phyloP scores from a whole-genome alignment of 2,113 vertebrate species.

The Canis aureus region DNA sequence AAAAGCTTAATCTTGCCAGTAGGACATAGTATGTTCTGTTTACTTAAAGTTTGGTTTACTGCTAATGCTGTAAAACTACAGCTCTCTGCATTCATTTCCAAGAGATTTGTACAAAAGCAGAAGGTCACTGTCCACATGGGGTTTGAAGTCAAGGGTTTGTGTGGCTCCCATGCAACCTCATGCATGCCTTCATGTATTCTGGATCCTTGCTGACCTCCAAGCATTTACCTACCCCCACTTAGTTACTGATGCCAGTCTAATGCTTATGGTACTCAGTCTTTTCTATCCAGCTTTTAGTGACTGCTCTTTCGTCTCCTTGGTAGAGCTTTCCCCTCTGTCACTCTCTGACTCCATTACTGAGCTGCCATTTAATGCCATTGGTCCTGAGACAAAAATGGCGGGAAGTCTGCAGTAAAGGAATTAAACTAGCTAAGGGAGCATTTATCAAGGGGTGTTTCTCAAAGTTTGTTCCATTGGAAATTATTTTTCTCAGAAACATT shows the following conservation, averaged over 20 bases:
- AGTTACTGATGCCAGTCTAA: background rate
- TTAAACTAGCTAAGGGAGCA: background rate
- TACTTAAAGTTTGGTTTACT: background rate
- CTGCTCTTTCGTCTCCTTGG: background rate
- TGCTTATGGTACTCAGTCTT: background rate
- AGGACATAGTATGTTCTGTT: background rate
- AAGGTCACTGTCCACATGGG: background rate
- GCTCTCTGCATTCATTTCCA: background rate
- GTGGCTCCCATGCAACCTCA: fast-evolving
- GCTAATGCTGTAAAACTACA: background rate
- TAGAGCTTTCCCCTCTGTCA: background rate
- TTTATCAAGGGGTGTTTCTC: background rate
- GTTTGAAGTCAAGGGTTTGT: background rate
- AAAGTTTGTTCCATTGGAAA: background rate
- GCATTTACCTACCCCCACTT: background rate
- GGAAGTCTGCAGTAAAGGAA: background rate
- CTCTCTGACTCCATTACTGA: background rate
- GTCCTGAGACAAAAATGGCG: background rate
- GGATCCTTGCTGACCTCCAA: background rate
- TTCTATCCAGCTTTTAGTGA: background rate
- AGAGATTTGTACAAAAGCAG: background rate
- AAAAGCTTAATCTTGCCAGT: background rate
- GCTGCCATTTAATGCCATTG: background rate
- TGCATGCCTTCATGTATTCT: background rate
- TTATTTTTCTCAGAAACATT: background rate